Base-by-base conservation (phyloP, 2,797 vertebrate genomes). In the Aldrovandia affinis region DNA sequence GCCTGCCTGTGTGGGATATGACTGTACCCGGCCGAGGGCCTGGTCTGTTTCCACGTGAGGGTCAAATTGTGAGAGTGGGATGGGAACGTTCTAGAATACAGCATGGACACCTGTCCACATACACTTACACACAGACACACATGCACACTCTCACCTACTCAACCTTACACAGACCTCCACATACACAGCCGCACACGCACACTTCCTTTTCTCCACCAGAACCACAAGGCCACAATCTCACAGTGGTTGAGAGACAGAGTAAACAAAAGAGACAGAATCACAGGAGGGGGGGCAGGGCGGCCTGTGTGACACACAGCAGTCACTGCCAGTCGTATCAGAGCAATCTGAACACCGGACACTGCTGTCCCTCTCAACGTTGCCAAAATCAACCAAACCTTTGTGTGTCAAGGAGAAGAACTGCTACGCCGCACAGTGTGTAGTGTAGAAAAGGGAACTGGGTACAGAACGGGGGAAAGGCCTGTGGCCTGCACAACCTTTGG, bases 401-500 rank as follows among this genome's bases (percentile, higher is more conserved):
- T 18, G 15, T 33, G 30, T 33, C 10, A 68, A 25, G 25, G 25
- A 63, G n/a, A 5, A n/a, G 25, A n/a, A 3, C 25, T 63, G 10
- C 3, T 7, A 14, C 15, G 0, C 18, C 55, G 15, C 55, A 3
- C 55, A 63, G 10, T 63, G 3, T 63, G 59, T n/a, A 57, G 18
- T 18, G 20, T 3, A 20, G n/a, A 28, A 7, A 28, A 28, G 25
- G 59, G 59, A 9, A 63, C 59, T 36, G 28, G 59, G 22, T 4
- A 8, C 6, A 57, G 14, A 57, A 57, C 22, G 20, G 12, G 30
- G 12, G 80, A 39, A 47, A 65, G 81, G 10, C 9, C 47, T 25
- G 33, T 39, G 25, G 39, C 28, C 55, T 20, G 80, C 3, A 28
- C 88, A 88, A 99, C 98, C 97, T 99, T 99, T 80, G 95, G 96